Base-by-base conservation (phyloP, 2,888 invertebrate species). In the Unio pictorum region DNA sequence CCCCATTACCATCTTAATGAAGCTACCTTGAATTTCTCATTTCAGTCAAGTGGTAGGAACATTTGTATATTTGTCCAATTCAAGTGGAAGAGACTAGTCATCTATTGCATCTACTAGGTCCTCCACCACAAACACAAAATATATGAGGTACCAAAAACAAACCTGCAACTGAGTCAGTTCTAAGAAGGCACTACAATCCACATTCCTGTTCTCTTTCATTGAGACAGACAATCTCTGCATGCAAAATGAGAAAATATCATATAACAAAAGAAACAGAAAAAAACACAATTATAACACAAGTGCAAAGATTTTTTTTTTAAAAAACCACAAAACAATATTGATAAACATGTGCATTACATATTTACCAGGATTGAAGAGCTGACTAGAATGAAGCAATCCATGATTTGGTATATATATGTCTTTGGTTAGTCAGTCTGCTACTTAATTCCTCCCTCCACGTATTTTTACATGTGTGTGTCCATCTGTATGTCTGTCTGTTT, bases 121-220 rank as follows among this genome's bases (percentile, higher is more conserved):
- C 58, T 8, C 23, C 3, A 23, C 54, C 56, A 64, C 26, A 55
- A 28, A 60, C 54, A 66, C 45, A 34, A 18, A 26, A 57, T 56
- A n/a, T 66, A 4, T 18, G 26, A 59, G 45, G 45, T 45, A 45
- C 45, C 57, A 23, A 59, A 61, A 60, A 84, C 86, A 79, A 77
- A 86, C 86, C 86, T 86, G 81, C 17, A 83, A 73, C 61, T 82
- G 84, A 23, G 69, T 72, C 45, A 77, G 78, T 68, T 80, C 81
- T 58, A 86, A 80, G 69, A 84, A 72, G 34, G 81, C 80, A 57
- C 81, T 79, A 58, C 81, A 79, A 56, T 82, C 81, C 61, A 82
- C 68, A 68, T 71, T 68, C 54, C 79, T 80, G 63, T 75, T 75
- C 62, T 84, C 82, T 76, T 81, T 74, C 67, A 86, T 80, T 58